Evolutionary conservation across 2,113 vertebrate genomes (phyloP).

Genomic region (Chroicocephalus ridibundus): DNA sequence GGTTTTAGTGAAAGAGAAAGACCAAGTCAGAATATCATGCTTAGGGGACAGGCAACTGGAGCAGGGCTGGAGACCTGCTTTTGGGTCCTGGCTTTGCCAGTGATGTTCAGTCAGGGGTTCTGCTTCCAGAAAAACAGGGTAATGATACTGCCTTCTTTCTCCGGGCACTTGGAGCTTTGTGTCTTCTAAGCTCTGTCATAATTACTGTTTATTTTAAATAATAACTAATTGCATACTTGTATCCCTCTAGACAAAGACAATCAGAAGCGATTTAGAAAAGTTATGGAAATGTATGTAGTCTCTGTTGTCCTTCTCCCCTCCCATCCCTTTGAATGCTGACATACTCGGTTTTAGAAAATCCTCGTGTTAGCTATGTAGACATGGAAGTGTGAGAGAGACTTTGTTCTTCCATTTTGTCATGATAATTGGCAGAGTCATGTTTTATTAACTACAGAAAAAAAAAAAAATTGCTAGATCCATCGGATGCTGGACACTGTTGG

Average conservation of each 20-base stretch:
- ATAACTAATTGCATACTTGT: neutral
- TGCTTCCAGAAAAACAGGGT: neutral
- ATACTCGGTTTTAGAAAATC: neutral
- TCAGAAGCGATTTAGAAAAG: neutral
- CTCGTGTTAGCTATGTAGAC: neutral
- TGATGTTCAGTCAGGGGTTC: neutral
- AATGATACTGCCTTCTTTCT: neutral
- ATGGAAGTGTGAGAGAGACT: neutral
- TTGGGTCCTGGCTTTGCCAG: neutral
- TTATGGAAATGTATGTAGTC: neutral
- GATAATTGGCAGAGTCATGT: neutral
- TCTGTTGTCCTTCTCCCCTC: neutral
- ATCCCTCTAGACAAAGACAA: neutral
- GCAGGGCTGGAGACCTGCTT: neutral
- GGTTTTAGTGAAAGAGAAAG: neutral
- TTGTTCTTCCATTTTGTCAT: neutral
- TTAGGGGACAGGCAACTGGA: neutral
- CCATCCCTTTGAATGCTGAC: neutral
- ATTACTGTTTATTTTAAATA: neutral
- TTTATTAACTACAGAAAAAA: neutral
- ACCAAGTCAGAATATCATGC: neutral
- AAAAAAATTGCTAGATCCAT: neutral
- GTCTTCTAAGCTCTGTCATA: neutral
- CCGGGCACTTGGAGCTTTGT: neutral
- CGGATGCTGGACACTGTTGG: neutral